Evolutionary conservation across 2,797 vertebrate species (phyloP), one percentile per base, ranked within the genome.

Genomic region (Chelidonichthys spinosus): DNA sequence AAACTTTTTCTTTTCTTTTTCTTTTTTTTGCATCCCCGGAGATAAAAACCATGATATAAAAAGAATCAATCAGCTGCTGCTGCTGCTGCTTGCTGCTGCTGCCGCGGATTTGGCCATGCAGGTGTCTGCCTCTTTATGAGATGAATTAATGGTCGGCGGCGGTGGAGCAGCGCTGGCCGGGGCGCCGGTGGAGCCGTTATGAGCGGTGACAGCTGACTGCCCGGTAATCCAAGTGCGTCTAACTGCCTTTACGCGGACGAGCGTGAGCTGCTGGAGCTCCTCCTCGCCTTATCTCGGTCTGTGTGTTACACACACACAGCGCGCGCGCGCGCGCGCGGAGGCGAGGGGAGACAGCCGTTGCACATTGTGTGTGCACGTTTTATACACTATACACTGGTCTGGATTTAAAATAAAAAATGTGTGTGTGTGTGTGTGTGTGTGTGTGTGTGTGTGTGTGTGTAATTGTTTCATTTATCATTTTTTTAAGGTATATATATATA

Each of bases 191-290:
- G 13, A 69, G 85, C 85, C 63, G 88, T 43, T 82, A 7, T 49
- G 89, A 79, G 86, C 76, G 71, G 76, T 89, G 89, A 89, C 90
- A 91, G 81, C 64, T 87, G 81, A 90, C 89, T 87, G 88, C 59
- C 86, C 87, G 86, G 83, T 94, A 91, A 93, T 94, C 93, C 93
- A 88, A 90, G 89, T 64, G 92, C 85, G 86, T 87, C 85, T 89
- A 78, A 85, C 89, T 82, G 87, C 76, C 85, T 84, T 85, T 79
- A 81, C 61, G 76, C 75, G 80, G 67, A 83, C 35, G 53, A 80
- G 76, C 77, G 62, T 74, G 82, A 39, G 84, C 40, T 14, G 78
- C 52, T 43, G 76, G 82, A 87, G 87, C 92, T 90, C 86, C 93
- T 93, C 92, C 93, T 93, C 88, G 83, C 81, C 66, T 70, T 61